phyloP scores from a whole-genome alignment of 2,888 invertebrate genomes.

The Syritta pipiens region DNA sequence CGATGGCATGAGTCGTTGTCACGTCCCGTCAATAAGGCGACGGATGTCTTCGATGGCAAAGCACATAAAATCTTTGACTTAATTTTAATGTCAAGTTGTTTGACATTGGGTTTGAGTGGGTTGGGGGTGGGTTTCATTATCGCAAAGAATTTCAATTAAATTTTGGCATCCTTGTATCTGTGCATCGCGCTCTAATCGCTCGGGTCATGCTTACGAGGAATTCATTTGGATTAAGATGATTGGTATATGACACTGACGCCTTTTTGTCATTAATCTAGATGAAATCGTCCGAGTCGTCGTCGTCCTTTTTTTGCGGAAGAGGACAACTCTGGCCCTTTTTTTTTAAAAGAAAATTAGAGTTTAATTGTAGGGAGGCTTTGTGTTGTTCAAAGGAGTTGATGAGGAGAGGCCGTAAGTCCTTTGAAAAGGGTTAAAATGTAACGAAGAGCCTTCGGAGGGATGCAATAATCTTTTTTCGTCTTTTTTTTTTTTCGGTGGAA shows the following conservation, averaged over 20 bases:
- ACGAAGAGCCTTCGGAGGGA: no score
- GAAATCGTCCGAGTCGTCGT: neutral
- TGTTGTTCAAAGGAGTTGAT: neutral
- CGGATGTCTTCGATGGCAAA: no score
- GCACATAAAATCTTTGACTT: neutral
- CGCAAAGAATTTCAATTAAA: slow-evolving; percentile 1
- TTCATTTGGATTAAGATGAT: slow-evolving; percentile 21
- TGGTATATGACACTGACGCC: slow-evolving; percentile 12
- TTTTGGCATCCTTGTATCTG: neutral
- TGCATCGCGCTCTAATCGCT: slow-evolving; percentile 15
- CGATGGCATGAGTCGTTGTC: neutral
- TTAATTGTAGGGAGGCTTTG: slow-evolving; percentile 8
- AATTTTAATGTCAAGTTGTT: neutral
- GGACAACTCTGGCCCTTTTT: neutral
- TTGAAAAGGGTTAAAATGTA: slow-evolving; percentile 35
- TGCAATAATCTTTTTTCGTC: no score
- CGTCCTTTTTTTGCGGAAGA: neutral
- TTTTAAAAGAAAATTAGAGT: slow-evolving; percentile 6
- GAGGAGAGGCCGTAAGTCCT: neutral
- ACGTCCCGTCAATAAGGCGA: neutral
- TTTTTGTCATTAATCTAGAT: slow-evolving; percentile 16
- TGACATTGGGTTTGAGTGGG: no score
- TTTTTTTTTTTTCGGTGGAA: neutral
- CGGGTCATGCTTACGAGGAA: slow-evolving; percentile 1
- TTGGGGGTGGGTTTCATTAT: no score